Base-by-base conservation (phyloP, 2,797 vertebrate genomes). In the Melanotaenia trifasciata region DNA sequence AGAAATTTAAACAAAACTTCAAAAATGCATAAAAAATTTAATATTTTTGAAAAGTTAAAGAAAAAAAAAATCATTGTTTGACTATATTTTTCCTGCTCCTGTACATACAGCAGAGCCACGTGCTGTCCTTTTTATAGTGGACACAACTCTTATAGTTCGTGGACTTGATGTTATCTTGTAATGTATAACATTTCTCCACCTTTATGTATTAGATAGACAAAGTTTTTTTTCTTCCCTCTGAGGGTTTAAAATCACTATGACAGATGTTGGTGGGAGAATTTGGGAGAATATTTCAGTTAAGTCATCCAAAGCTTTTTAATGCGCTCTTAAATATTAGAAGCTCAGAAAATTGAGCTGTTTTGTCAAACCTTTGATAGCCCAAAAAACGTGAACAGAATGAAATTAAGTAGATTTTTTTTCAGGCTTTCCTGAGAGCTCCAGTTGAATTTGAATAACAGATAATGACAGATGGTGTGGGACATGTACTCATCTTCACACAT, bases 401-500 rank as follows among this genome's bases (percentile, higher is more conserved):
- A 89, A 88, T 80, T 67, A 79, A 74, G 81, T 79, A 56, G 75
- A 72, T 73, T 81, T 78, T 74, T 73, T 81, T 72, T 72, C 8
- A 3, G 0, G 13, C 45, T 58, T 84, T 65, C 76, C 64, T 11
- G 79, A 76, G 87, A 82, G 12, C 71, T 84, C 61, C 76, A 78
- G 79, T 79, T 86, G 83, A 87, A 91, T 91, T 78, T 84, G 85
- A 87, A 85, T 83, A 87, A 83, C 84, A 90, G 86, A 90, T 82
- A 89, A 74, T 84, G 88, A 65, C 89, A 92, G 89, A 91, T 93
- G 89, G 91, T 80, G 66, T 63, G 87, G 67, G 74, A 84, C 64
- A 40, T 9, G 57, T 76, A 45, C 75, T 70, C 74, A 59, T 90
- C 64, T 70, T 88, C 83, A 84, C 80, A 78, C 58, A 18, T 87